Percentiles rank a stretch among this genome's conserved stretches.
phyloP scores from a whole-genome alignment of 2,113 vertebrate genomes.

The Octodon degus region DNA sequence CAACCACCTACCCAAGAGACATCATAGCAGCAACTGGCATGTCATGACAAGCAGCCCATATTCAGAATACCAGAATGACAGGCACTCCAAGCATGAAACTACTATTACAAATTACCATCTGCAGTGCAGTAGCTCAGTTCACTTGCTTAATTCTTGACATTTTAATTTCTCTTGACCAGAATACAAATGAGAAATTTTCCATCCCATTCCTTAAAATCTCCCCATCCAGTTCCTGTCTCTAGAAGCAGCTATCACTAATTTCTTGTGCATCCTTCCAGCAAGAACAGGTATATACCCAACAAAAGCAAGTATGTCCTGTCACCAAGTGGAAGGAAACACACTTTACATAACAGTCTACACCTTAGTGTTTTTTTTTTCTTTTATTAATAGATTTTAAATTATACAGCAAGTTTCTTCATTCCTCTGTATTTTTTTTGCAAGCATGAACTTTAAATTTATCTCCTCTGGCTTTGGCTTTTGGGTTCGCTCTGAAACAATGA shows the following conservation, averaged over 20 bases:
- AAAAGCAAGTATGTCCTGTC: not conserved
- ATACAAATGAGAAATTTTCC: not conserved
- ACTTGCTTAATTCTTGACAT: not conserved
- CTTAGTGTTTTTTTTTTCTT: not conserved
- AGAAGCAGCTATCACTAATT: not conserved
- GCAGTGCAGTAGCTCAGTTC: too few species aligned
- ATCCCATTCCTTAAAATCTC: not conserved
- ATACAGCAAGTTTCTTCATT: not conserved
- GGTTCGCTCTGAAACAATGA: not conserved
- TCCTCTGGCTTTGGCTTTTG: not conserved
- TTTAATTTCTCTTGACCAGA: not conserved
- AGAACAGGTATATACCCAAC: not conserved
- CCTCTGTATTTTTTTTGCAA: fast-evolving
- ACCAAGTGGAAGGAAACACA: not conserved
- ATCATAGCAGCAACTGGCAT: too few species aligned
- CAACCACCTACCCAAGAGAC: too few species aligned
- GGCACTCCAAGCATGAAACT: too few species aligned
- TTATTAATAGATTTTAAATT: not conserved
- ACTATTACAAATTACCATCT: too few species aligned
- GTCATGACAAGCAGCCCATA: too few species aligned
- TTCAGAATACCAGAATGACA: too few species aligned
- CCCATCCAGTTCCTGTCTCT: not conserved
- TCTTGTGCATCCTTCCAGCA: constrained; percentile 1
- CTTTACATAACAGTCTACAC: not conserved
- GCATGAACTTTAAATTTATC: not conserved